A percentile compares a stretch with the other conserved stretches of the same genome.
Evolutionary conservation across 2,113 vertebrate species (phyloP).

Genomic region (Chionodraco myersi): DNA sequence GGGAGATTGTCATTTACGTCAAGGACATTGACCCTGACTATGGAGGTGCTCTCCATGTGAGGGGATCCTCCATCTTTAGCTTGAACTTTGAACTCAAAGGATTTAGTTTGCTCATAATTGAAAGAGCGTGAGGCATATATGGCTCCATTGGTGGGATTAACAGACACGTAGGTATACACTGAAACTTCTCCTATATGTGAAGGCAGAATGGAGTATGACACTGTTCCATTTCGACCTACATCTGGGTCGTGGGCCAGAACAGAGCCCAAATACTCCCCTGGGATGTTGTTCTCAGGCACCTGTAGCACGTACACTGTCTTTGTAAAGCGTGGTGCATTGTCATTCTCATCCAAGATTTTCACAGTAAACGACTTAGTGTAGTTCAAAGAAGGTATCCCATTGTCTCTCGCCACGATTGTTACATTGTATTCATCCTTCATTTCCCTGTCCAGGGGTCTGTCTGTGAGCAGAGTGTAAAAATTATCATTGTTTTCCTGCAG

Average conservation of each 20-base stretch:
- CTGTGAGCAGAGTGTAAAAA: slow-evolving; percentile 95
- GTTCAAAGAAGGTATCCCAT: slow-evolving; percentile 94
- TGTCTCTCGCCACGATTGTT: slow-evolving; percentile 95
- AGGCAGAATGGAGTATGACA: slow-evolving; percentile 94
- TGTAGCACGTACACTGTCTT: slow-evolving; percentile 95
- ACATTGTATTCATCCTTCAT: slow-evolving; percentile 97
- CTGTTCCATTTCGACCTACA: slow-evolving; percentile 94
- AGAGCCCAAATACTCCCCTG: slow-evolving; percentile 96
- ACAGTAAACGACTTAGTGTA: slow-evolving; percentile 97
- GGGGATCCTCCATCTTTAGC: slow-evolving; percentile 97
- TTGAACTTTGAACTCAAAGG: slow-evolving; percentile 96
- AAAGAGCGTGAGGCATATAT: slow-evolving; percentile 98
- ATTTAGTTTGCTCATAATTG: slow-evolving; percentile 98
- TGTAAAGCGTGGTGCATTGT: slow-evolving; percentile 96
- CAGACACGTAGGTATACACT: slow-evolving; percentile 93
- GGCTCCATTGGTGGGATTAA: slow-evolving; percentile 98
- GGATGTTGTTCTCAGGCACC: slow-evolving; percentile 98
- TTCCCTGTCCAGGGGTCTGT: slow-evolving; percentile 94
- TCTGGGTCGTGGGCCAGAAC: slow-evolving; percentile 97
- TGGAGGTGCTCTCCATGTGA: slow-evolving; percentile 95
- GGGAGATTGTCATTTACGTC: slow-evolving; percentile 98
- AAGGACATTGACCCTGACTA: slow-evolving; percentile 91
- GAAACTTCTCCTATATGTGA: slow-evolving; percentile 95
- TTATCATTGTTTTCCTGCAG: slow-evolving; percentile 98
- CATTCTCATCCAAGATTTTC: slow-evolving; percentile 95